Conservation (phyloP, 2,113 vertebrate species). For the Xyrauchen texanus region DNA sequence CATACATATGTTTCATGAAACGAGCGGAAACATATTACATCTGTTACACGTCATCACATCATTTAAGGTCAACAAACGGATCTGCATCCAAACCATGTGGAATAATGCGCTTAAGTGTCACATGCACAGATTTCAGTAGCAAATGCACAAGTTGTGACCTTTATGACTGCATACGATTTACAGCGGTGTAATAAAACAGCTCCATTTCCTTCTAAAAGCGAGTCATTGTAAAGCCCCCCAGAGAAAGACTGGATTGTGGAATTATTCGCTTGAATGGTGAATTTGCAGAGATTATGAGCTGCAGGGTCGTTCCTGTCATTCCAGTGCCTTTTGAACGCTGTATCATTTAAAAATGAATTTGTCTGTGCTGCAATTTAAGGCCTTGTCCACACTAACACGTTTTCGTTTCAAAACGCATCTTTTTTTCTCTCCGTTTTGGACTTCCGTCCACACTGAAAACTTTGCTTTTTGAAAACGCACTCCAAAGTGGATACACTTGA, state of each 20-base stretch:
- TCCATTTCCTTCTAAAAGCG: slow-evolving; percentile 9
- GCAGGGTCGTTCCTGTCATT: no score
- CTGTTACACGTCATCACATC: neutral
- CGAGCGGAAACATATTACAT: neutral
- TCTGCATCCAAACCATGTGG: neutral
- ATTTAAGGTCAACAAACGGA: slow-evolving; percentile 5
- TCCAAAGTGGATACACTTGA: no score
- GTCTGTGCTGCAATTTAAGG: no score
- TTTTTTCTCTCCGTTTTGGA: no score
- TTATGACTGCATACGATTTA: slow-evolving; percentile 19
- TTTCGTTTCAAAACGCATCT: no score
- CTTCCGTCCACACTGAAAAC: no score
- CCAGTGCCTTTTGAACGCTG: no score
- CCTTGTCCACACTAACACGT: no score
- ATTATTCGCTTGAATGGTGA: slow-evolving; percentile 13
- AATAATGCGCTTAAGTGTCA: slow-evolving; percentile 16
- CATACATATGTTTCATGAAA: no score
- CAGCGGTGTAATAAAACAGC: slow-evolving; percentile 6
- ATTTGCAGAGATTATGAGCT: slow-evolving; percentile 6
- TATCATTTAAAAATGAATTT: no score
- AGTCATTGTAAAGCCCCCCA: neutral
- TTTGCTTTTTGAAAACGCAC: no score
- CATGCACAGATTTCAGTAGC: neutral
- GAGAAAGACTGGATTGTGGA: slow-evolving; percentile 17
- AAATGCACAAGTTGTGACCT: slow-evolving; percentile 15